Conservation (phyloP, 2,113 vertebrate species). For the Paraplagusia blochii region DNA sequence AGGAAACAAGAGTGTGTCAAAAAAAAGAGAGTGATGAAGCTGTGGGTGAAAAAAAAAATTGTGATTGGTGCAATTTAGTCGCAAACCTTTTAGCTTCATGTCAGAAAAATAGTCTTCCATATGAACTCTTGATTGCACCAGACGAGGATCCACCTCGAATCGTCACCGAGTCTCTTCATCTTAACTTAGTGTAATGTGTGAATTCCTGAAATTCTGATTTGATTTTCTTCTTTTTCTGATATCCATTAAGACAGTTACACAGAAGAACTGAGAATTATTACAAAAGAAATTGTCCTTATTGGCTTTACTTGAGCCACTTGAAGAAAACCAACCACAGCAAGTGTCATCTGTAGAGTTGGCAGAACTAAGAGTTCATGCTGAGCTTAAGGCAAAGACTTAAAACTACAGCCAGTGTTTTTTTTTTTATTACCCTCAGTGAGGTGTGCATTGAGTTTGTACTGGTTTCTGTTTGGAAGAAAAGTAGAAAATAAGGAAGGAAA, state of each 20-base stretch:
- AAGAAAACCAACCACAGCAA: background rate
- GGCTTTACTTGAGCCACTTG: background rate
- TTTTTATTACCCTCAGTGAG: background rate
- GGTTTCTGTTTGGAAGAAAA: background rate
- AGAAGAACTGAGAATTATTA: too few species aligned
- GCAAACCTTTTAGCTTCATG: constrained; percentile 27
- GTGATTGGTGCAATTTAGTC: constrained; percentile 38
- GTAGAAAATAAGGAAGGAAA: too few species aligned
- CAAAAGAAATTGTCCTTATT: too few species aligned
- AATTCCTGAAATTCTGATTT: background rate
- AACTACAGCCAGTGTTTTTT: background rate
- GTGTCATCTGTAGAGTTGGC: background rate
- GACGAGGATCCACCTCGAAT: background rate
- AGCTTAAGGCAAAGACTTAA: background rate
- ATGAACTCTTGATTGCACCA: constrained; percentile 19
- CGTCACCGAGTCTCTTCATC: background rate
- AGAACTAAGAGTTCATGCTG: background rate
- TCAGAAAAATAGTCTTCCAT: constrained; percentile 1
- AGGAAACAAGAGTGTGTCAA: constrained; percentile 36
- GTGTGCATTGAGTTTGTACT: background rate
- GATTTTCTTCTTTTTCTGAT: background rate
- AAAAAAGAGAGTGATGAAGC: constrained; percentile 43
- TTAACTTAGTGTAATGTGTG: too few species aligned
- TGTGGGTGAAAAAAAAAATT: constrained; percentile 49
- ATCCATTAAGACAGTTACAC: background rate